A percentile compares a stretch with the other conserved stretches of the same genome.
Evolutionary conservation across 2,888 invertebrate species (phyloP).

Genomic region (Bugula neritina): DNA sequence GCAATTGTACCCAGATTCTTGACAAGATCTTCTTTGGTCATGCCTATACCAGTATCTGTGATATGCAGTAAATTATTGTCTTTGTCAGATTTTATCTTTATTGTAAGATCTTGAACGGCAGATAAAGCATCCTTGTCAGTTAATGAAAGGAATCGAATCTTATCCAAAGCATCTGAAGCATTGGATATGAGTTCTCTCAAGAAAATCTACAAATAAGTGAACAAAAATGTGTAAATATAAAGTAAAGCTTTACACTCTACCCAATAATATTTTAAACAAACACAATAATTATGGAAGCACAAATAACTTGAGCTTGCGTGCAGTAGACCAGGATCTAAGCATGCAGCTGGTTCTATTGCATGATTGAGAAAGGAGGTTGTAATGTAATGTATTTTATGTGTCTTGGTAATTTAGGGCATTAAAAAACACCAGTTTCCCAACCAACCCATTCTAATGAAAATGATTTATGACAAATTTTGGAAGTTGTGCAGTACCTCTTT

Average conservation of each 20-base stretch:
- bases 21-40: conserved; percentile 87
- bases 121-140: conserved; percentile 76
- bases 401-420: too few species aligned
- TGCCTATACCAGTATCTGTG: conserved; percentile 93
- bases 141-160: conserved; percentile 85
- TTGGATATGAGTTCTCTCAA: conserved; percentile 96
- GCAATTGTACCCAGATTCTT: conserved; percentile 97
- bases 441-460: not conserved
- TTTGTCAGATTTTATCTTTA: conserved; percentile 88
- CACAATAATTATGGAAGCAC: not conserved
- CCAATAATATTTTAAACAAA: not conserved
- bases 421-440: too few species aligned
- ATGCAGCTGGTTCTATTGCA: too few species aligned
- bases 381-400: too few species aligned
- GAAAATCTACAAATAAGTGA: conserved; percentile 67
- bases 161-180: conserved; percentile 97
- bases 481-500: conserved; percentile 70
- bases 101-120: conserved; percentile 73
- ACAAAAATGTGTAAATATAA: not conserved
- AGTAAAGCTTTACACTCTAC: not conserved
- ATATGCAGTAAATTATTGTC: conserved; percentile 85
- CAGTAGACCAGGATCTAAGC: not conserved
- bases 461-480: too few species aligned
- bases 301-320: not conserved
- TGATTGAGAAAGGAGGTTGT: too few species aligned